A percentile compares a stretch with the other conserved stretches of the same genome.
phyloP scores from a whole-genome alignment of 2,888 invertebrate species.

The Drosophila picticornis region DNA sequence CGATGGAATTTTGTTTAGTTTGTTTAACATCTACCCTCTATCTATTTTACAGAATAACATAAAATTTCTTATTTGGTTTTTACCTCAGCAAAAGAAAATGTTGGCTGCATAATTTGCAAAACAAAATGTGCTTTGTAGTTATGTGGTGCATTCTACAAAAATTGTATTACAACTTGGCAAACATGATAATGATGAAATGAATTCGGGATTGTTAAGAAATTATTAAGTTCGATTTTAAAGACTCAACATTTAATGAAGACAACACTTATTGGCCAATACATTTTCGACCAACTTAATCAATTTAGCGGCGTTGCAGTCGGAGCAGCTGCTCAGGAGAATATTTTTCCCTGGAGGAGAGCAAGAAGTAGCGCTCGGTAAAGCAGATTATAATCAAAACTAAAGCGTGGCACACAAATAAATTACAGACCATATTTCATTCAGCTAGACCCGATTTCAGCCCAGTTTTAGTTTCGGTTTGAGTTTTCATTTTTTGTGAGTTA shows the following conservation, averaged over 20 bases:
- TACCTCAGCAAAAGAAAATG: conserved; percentile 12
- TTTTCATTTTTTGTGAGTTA: conserved; percentile 70
- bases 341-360: background rate
- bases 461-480: conserved; percentile 28
- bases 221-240: conserved; percentile 2
- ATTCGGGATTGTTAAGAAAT: conserved; percentile 8
- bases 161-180: background rate
- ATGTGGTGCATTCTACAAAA: conserved; percentile 4
- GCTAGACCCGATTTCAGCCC: conserved; percentile 17
- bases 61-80: conserved; percentile 29
- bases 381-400: conserved; percentile 57
- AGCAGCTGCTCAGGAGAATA: conserved; percentile 19
- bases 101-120: background rate
- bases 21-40: too few relatives aligned
- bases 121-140: background rate
- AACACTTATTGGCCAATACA: conserved; percentile 33
- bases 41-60: background rate
- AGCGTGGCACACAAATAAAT: conserved; percentile 51
- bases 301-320: background rate
- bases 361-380: conserved; percentile 35
- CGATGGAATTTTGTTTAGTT: background rate
- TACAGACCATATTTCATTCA: conserved; percentile 45
- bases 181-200: background rate
- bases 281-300: conserved; percentile 44
- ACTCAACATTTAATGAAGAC: conserved; percentile 29